These are phyloP conservation scores for Chaetodon trifasciatus DNA, from an alignment of 2,797 vertebrate species.

Conservation along the genomic window DNA sequence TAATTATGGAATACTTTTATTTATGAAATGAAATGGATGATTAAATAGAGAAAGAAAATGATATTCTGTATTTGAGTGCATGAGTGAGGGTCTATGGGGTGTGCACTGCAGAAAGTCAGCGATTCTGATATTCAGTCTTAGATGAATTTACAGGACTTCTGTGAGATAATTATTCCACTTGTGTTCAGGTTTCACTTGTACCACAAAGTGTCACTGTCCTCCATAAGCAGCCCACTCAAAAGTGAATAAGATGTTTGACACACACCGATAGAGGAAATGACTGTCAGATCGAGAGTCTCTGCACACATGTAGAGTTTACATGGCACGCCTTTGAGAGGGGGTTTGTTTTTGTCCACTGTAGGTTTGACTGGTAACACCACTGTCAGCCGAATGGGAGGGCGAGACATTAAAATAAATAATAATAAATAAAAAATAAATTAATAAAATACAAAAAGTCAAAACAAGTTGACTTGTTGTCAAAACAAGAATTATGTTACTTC, in stretches of 20 bases:
- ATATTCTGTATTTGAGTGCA: background rate
- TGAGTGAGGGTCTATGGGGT: background rate
- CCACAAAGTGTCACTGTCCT: background rate
- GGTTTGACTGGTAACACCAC: background rate
- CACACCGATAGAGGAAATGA: slow-evolving; percentile 1
- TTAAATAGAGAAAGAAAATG: too few relatives aligned
- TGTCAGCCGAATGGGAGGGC: background rate
- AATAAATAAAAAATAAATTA: too few relatives aligned
- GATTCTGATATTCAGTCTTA: background rate
- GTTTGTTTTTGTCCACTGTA: slow-evolving; percentile 3
- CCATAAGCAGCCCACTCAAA: background rate
- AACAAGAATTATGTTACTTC: background rate
- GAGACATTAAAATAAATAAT: background rate
- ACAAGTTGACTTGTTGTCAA: too few relatives aligned
- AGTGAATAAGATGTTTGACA: background rate
- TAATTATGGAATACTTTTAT: too few relatives aligned
- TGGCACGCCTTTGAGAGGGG: background rate
- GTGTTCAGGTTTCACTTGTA: background rate
- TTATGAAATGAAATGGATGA: too few relatives aligned
- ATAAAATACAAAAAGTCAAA: background rate
- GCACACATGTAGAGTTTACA: slow-evolving; percentile 6
- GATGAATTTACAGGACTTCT: background rate
- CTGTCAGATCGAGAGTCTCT: background rate
- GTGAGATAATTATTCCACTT: background rate
- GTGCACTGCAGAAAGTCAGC: too few relatives aligned